Evolutionary conservation across 2,797 vertebrate species (phyloP).

Genomic region (Neosilurus hyrtlii): DNA sequence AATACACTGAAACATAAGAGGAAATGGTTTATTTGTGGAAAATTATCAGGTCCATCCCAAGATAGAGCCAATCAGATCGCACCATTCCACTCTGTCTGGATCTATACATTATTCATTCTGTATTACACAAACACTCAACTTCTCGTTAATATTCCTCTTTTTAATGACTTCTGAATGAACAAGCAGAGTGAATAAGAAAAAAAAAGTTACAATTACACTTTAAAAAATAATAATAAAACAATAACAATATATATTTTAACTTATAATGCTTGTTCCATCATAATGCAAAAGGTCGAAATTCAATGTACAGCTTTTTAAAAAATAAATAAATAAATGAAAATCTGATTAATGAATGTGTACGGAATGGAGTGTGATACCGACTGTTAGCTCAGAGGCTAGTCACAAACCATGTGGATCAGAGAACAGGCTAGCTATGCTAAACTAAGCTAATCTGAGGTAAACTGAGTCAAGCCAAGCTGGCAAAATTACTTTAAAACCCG

Average conservation of each 20-base stretch:
- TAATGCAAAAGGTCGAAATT: neutral
- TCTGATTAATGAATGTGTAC: neutral
- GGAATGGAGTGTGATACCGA: neutral
- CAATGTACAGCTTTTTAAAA: neutral
- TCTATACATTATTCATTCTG: too few species aligned
- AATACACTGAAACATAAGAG: too few species aligned
- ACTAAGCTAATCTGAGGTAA: neutral
- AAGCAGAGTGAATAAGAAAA: neutral
- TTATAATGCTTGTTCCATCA: neutral
- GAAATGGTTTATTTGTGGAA: too few species aligned
- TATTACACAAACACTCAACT: neutral
- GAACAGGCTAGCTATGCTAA: slow-evolving; percentile 6
- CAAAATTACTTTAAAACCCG: neutral
- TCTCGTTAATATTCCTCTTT: neutral
- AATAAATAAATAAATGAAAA: neutral
- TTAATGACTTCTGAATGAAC: too few species aligned
- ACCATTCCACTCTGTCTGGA: too few species aligned
- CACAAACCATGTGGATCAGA: slow-evolving; percentile 15
- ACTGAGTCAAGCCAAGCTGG: neutral
- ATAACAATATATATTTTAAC: neutral
- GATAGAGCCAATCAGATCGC: too few species aligned
- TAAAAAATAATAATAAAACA: neutral
- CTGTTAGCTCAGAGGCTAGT: neutral
- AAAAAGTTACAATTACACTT: neutral
- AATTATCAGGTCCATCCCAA: too few species aligned